phyloP scores from a whole-genome alignment of 2,797 vertebrate species.

The Pangasius macronema region DNA sequence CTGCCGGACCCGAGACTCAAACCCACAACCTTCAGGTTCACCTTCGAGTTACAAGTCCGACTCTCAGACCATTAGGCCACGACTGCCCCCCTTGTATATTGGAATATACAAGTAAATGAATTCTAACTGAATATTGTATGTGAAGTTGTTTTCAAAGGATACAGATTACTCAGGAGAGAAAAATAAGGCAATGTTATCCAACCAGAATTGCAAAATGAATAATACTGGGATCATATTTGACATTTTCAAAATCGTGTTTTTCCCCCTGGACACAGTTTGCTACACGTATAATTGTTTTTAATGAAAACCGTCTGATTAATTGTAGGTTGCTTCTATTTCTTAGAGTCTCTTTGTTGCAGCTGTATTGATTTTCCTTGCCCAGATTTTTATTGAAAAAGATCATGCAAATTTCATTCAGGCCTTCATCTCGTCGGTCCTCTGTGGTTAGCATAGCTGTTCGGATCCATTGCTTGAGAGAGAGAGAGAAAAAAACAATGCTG shows the following conservation, averaged over 20 bases:
- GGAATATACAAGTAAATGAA: not conserved
- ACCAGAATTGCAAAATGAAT: not conserved
- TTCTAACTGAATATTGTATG: not conserved
- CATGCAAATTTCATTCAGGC: not conserved
- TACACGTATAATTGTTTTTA: not conserved
- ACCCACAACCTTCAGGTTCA: too few species aligned
- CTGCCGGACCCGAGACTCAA: too few species aligned
- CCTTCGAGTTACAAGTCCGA: too few species aligned
- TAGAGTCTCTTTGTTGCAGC: not conserved
- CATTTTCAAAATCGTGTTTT: too few species aligned
- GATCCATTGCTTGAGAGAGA: conserved; percentile 49
- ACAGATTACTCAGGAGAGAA: not conserved
- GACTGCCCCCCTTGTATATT: too few species aligned
- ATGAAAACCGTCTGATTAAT: not conserved
- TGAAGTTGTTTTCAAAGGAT: not conserved
- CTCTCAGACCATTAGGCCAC: too few species aligned
- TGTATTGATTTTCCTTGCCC: not conserved
- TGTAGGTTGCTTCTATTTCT: not conserved
- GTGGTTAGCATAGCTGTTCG: conserved; percentile 6
- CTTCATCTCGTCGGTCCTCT: not conserved
- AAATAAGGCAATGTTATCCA: not conserved
- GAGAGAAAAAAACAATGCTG: conserved; percentile 49
- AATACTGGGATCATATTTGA: not conserved
- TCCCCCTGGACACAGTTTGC: too few species aligned
- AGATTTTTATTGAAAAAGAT: not conserved